phyloP scores from a whole-genome alignment of 2,113 vertebrate species.

The Arenaria interpres region DNA sequence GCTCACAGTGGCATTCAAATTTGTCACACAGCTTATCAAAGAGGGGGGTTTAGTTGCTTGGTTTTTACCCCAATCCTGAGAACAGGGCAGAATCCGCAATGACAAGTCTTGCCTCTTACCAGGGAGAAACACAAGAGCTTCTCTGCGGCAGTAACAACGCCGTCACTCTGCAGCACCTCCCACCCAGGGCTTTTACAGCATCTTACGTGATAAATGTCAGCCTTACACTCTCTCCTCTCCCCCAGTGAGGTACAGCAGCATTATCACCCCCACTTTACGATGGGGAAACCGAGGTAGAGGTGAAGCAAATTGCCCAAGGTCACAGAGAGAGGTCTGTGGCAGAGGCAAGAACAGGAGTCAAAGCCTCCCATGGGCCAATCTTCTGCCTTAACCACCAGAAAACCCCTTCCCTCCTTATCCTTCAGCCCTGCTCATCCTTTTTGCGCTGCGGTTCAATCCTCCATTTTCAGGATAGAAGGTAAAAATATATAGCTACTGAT shows the following conservation, averaged over 20 bases:
- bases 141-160: not conserved
- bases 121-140: not conserved
- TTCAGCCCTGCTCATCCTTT: not conserved
- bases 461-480: slow-evolving; percentile 69
- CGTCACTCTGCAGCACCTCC: not conserved
- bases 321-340: not conserved
- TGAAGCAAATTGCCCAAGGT: not conserved
- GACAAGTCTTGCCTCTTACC: not conserved
- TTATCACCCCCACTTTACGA: not conserved
- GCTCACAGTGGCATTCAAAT: slow-evolving; percentile 55
- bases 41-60: not conserved
- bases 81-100: slow-evolving; percentile 44
- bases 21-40: slow-evolving; percentile 20
- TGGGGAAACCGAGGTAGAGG: not conserved
- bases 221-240: not conserved
- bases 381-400: not conserved
- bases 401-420: not conserved
- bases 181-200: not conserved
- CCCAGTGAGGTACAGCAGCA: not conserved
- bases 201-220: fast-evolving
- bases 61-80: slow-evolving; percentile 68
- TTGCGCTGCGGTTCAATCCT: not conserved
- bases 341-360: not conserved
- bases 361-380: not conserved
- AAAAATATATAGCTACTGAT: not conserved